Conservation (phyloP, 2,888 invertebrate species). For the Sicus ferrugineus region DNA sequence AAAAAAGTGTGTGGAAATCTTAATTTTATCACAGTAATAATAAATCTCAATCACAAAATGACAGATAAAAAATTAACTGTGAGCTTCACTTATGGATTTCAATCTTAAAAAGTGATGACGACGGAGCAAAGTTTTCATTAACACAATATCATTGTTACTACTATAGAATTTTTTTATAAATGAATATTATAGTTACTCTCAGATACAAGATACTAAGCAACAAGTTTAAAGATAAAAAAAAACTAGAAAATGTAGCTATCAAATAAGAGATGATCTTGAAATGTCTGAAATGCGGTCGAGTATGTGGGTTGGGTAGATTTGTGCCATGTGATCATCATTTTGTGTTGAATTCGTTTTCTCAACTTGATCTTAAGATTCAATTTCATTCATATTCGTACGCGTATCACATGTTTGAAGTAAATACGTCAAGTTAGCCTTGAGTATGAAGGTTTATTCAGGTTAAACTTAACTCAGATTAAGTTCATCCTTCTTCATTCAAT, state of each 20-base stretch:
- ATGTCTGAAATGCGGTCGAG: background rate
- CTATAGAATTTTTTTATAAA: background rate
- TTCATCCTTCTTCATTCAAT: no score
- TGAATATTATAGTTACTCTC: background rate
- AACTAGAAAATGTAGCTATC: no score
- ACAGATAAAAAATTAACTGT: background rate
- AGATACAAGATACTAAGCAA: background rate
- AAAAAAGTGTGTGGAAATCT: background rate
- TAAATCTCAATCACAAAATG: background rate
- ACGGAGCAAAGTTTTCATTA: background rate
- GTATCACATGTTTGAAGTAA: no score
- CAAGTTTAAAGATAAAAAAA: constrained; percentile 6
- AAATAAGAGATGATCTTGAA: constrained; percentile 11
- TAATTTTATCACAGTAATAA: no score
- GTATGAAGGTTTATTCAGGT: no score
- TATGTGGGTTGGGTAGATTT: background rate
- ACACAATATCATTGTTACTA: background rate
- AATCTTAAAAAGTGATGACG: background rate
- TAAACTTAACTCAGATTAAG: no score
- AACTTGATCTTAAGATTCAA: background rate
- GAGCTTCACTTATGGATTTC: background rate
- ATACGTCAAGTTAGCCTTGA: no score
- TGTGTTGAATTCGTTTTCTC: background rate
- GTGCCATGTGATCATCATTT: background rate
- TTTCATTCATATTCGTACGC: no score